Percentiles rank a stretch among this genome's conserved stretches.
Conservation (phyloP, 2,113 vertebrate genomes). For the Hipposideros armiger region DNA sequence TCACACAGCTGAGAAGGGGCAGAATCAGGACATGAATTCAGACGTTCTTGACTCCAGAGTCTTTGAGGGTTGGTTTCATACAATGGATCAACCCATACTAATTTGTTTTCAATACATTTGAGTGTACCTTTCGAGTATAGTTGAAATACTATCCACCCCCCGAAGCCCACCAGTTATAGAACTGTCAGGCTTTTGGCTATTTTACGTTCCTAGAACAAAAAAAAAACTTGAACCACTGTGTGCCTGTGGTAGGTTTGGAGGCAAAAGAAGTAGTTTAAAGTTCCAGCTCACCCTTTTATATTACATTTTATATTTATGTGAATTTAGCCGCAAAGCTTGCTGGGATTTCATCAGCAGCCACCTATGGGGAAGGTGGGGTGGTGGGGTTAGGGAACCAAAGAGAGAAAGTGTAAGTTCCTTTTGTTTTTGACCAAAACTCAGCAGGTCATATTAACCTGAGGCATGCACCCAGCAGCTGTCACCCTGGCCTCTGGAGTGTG, state of each 20-base stretch:
- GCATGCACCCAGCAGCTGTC: not conserved
- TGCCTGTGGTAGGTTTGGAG: not conserved
- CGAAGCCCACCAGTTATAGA: not conserved
- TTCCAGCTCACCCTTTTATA: not conserved
- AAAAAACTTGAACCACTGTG: not conserved
- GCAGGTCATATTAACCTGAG: not conserved
- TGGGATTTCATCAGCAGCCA: not conserved
- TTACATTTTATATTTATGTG: not conserved
- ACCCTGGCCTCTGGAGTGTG: not conserved
- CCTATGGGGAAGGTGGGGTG: not conserved
- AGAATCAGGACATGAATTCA: not conserved
- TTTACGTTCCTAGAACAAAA: not conserved
- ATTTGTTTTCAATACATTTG: not conserved
- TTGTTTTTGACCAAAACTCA: not conserved
- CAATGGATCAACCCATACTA: not conserved
- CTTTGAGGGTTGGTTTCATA: not conserved
- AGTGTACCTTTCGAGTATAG: not conserved
- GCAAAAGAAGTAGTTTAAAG: not conserved
- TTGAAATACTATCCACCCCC: not conserved
- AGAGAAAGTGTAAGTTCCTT: not conserved
- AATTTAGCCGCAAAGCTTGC: not conserved
- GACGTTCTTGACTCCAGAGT: not conserved
- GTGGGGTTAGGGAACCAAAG: not conserved
- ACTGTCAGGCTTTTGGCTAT: not conserved
- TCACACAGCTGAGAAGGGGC: not conserved